Conservation (phyloP, 2,888 invertebrate genomes). For the Silvanus unidentatus region DNA sequence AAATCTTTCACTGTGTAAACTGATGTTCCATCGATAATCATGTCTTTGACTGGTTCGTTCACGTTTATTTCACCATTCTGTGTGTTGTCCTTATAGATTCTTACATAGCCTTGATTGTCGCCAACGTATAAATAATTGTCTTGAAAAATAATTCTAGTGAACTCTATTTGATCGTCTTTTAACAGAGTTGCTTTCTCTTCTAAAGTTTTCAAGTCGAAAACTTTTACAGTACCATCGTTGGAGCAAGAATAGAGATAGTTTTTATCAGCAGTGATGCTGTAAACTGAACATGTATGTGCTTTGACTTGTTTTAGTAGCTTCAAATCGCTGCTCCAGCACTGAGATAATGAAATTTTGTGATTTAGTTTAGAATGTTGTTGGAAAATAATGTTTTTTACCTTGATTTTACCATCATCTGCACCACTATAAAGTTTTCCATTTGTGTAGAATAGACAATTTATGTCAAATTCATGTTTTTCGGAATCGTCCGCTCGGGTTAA, state of each 20-base stretch:
- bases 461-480: conserved; percentile 46
- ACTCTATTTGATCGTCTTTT: conserved; percentile 43
- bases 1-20: conserved; percentile 58
- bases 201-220: conserved; percentile 51
- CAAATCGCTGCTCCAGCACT: conserved; percentile 49
- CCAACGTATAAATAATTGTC: conserved; percentile 51
- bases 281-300: conserved; percentile 58
- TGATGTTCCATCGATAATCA: conserved; percentile 50
- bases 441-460: conserved; percentile 43
- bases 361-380: too few relatives aligned
- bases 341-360: too few relatives aligned
- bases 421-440: conserved; percentile 48
- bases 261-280: conserved; percentile 53
- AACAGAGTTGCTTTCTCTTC: conserved; percentile 35
- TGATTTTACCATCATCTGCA: conserved; percentile 50
- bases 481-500: conserved; percentile 10
- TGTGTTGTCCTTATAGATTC: conserved; percentile 51
- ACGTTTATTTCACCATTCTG: conserved; percentile 43
- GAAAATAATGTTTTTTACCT: too few relatives aligned
- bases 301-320: conserved; percentile 43
- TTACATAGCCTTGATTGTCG: conserved; percentile 59
- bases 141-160: conserved; percentile 44
- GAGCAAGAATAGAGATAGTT: conserved; percentile 56
- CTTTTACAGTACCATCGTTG: conserved; percentile 57
- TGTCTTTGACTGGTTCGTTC: conserved; percentile 58